phyloP scores from a whole-genome alignment of 92 coral and sea anemone species.

The Pocillopora meandrina region DNA sequence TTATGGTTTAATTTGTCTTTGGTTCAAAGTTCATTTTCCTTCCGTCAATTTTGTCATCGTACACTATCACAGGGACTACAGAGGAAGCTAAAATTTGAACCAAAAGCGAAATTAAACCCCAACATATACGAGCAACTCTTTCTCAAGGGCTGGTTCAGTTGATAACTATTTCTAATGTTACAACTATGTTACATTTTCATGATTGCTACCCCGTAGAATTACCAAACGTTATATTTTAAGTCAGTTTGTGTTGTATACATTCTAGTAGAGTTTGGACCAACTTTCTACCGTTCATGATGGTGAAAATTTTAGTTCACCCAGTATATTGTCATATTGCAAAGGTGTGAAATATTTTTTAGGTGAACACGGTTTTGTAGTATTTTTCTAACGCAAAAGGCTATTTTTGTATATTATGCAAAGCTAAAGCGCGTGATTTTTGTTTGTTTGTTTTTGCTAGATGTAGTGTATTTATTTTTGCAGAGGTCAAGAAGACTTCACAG shows the following conservation, averaged over 20 bases:
- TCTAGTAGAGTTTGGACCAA: neutral
- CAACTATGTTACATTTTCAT: neutral
- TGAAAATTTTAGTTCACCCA: neutral
- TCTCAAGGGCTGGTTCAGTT: neutral
- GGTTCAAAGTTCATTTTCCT: no score
- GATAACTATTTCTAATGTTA: neutral
- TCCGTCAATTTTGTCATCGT: no score
- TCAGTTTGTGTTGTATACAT: neutral
- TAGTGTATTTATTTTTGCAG: slow-evolving; percentile 35
- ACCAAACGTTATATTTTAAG: neutral
- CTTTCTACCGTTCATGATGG: neutral
- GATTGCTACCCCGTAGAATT: neutral
- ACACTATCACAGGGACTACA: no score
- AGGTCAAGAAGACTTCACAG: slow-evolving; percentile 1
- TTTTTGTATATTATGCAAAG: slow-evolving; percentile 31
- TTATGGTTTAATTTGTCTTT: no score
- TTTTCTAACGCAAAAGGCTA: slow-evolving; percentile 10
- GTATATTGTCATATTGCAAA: neutral
- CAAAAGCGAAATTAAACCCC: neutral
- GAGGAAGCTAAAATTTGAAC: no score
- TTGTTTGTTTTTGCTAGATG: slow-evolving; percentile 9
- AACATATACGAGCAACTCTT: neutral
- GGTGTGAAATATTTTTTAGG: neutral
- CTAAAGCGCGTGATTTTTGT: slow-evolving; percentile 7
- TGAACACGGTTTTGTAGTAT: slow-evolving; percentile 7